Base-by-base conservation (phyloP, 2,113 vertebrate genomes). In the Heloderma charlesbogerti region DNA sequence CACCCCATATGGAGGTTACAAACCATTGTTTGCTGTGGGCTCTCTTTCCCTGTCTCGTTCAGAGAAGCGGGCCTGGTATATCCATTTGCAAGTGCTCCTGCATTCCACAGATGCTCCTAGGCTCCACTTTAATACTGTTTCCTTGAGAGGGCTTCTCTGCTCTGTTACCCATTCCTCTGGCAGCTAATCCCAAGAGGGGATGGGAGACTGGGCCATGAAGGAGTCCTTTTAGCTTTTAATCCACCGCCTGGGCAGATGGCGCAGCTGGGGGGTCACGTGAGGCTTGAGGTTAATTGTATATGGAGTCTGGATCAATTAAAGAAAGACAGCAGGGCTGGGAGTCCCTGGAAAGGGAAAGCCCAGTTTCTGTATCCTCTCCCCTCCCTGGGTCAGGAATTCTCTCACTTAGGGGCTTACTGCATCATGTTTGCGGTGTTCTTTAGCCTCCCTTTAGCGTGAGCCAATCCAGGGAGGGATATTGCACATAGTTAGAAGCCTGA, bases 191-290 rank as follows among this genome's bases (percentile, higher is more conserved):
- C 48, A 72, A 82, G 87, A 51, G 34, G 22, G 16, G 34, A 27
- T 57, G 69, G 48, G 79, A 82, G 69, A 89, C 37, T 31, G 1
- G 45, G 91, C 74, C 89, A n/a, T 25, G 1, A 75, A 82, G 91
- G 92, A 72, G 51, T 80, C 0, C 83, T 71, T 63, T 72, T 51
- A 51, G 87, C 71, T 88, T 57, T 0, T 87, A 95, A 96, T 96
- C 95, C 93, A 37, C 93, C 66, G 0, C 85, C 18, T 0, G 82
- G 94, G 95, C 95, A 96, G 94, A 94, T 96, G 95, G 95, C 74
- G 93, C 93, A 93, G 94, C 94, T 95, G 94, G 79, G 92, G 48
- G 25, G 60, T 87, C 75, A 63, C 90, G 72, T 79, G 0, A 0
- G 25, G 2, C 57, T 31, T 3, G 34, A 18, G 3, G 89, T 82